phyloP scores from a whole-genome alignment of 2,797 vertebrate species.

The Garrulus glandarius region DNA sequence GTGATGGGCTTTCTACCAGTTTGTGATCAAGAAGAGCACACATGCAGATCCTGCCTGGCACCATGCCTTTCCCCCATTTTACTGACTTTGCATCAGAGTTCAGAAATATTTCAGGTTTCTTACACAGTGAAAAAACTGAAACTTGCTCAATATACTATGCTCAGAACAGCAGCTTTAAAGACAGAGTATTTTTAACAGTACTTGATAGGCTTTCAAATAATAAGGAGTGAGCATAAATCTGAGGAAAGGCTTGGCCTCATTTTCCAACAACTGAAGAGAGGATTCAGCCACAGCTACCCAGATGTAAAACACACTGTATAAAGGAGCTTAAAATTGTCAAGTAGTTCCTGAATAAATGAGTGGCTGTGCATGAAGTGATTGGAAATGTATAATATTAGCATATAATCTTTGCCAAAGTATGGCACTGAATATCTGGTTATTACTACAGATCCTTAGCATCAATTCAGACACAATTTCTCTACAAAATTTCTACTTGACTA shows the following conservation, averaged over 20 bases:
- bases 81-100: not conserved
- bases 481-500: not conserved
- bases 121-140: not conserved
- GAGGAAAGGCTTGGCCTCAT: not conserved
- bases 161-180: not conserved
- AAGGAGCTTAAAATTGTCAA: constrained; percentile 45
- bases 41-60: not conserved
- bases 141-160: not conserved
- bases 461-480: not conserved
- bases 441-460: not conserved
- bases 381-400: constrained; percentile 6
- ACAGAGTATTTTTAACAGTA: not conserved
- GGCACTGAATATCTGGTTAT: not conserved
- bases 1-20: not conserved
- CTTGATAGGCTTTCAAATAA: not conserved
- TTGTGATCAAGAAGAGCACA: not conserved
- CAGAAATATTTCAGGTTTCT: not conserved
- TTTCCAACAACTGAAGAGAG: not conserved
- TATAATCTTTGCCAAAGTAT: not conserved
- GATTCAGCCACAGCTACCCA: constrained; percentile 1
- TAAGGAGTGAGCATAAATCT: not conserved
- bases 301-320: not conserved
- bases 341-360: constrained; percentile 33
- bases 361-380: constrained; percentile 2
- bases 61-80: not conserved